Conservation (phyloP, 2,113 vertebrate species). For the Nestor notabilis region DNA sequence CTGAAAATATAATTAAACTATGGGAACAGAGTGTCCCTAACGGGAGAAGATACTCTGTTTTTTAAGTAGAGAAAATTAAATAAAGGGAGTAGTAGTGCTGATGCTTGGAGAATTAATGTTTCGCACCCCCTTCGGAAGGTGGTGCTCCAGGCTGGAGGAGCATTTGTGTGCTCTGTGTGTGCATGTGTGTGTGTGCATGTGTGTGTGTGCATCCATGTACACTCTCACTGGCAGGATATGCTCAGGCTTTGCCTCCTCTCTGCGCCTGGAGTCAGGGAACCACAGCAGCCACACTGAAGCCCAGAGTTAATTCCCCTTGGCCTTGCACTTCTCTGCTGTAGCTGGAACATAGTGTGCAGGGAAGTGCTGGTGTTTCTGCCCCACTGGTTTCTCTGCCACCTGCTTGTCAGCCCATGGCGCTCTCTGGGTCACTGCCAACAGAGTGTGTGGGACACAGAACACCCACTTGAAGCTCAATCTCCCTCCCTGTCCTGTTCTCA, state of each 20-base stretch:
- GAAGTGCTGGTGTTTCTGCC: neutral
- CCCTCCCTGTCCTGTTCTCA: neutral
- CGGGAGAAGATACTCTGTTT: neutral
- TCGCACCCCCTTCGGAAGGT: neutral
- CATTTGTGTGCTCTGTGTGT: neutral
- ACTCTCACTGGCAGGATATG: neutral
- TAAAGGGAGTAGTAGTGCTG: neutral
- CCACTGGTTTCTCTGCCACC: neutral
- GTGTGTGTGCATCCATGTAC: rapidly evolving
- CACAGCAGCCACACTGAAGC: neutral
- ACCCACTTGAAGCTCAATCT: neutral
- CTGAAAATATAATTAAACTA: neutral
- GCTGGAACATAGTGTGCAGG: neutral
- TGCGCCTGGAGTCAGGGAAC: neutral
- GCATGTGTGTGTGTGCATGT: rapidly evolving
- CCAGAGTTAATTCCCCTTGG: neutral
- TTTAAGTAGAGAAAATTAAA: neutral
- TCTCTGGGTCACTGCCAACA: neutral
- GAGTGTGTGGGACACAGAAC: neutral
- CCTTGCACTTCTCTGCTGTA: neutral
- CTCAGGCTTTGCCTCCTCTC: neutral
- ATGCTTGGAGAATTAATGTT: neutral
- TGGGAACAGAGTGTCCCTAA: neutral
- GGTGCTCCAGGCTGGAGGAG: rapidly evolving
- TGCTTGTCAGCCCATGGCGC: neutral